Evolutionary conservation across 2,888 invertebrate genomes (phyloP).

Genomic region (Cylloceria caligata): DNA sequence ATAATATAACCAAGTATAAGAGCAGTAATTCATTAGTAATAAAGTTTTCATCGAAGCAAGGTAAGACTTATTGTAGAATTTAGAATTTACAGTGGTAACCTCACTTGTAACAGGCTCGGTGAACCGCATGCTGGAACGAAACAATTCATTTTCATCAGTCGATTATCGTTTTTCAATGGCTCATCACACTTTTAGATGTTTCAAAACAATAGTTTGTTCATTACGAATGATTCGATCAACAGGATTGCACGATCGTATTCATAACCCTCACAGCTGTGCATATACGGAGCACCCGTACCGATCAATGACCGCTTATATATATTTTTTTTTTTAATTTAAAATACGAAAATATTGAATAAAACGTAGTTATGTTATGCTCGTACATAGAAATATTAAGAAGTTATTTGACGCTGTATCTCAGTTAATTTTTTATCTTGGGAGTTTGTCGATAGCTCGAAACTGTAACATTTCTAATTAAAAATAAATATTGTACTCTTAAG

Average conservation of each 20-base stretch:
- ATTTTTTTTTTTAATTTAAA: background rate
- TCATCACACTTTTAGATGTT: background rate
- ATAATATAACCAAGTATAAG: background rate
- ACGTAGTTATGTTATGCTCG: background rate
- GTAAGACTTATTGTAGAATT: constrained; percentile 15
- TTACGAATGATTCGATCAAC: background rate
- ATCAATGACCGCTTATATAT: background rate
- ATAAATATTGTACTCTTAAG: background rate
- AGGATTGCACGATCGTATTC: too few species aligned
- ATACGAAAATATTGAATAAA: background rate
- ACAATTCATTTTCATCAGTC: background rate
- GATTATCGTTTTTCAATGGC: background rate
- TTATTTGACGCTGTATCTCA: background rate
- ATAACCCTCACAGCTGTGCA: constrained; percentile 3
- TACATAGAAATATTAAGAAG: background rate
- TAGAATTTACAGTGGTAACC: background rate
- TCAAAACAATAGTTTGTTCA: background rate
- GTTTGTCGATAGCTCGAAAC: too few species aligned
- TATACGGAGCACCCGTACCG: background rate
- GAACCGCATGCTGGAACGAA: constrained; percentile 14
- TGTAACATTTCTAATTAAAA: too few species aligned
- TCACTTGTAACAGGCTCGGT: background rate
- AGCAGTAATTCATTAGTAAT: constrained; percentile 11
- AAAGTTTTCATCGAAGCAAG: background rate
- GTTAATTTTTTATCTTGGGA: background rate